Evolutionary conservation across 2,888 invertebrate genomes (phyloP), one percentile per base, ranked within the genome.

Genomic region (Oligia fasciuncula): DNA sequence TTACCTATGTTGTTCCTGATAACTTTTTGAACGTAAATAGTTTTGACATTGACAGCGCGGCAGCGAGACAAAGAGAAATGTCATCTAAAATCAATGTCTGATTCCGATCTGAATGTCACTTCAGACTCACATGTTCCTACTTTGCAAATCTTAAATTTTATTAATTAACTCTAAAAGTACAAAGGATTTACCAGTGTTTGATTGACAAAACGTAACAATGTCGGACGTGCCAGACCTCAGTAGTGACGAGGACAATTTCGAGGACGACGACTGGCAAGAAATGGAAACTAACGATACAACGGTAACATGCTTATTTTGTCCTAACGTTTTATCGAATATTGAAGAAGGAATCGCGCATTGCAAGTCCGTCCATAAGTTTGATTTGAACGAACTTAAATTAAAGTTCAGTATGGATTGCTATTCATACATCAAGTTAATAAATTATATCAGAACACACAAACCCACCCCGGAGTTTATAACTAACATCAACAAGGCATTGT

Each of bases 351-450:
- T 98, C 73, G 95, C 97, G 43, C 98, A 99, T 93, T 97, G 98
- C 84, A 97, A 97, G 85, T 93, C 93, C 8, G 94, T 91, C 29
- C 98, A 98, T 91, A 97, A 97, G 76, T 98, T 99, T 87, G 97
- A 97, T 92, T 95, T 98, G 77, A 94, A 97, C 11, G 94, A 95
- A 71, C 95, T 98, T 62, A 98, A 98, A 93, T 93, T 93, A 5
- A 98, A 97, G 92, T 98, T 98, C 90, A 97, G 97, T 87, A 98
- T 99, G 97, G 98, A 99, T 92, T 98, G 98, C 91, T 98, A 99
- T 94, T 98, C 98, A 0, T 98, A 98, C 88, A 98, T 98, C 49
- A 98, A 98, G 93, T 89, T 99, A 90, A 97, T 99, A 1, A 99
- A 99, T 95, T 99, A 97, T 90, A 98, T 99, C 82, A 97, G 98